phyloP scores from a whole-genome alignment of 2,888 invertebrate genomes.

The Embidobia sp. region DNA sequence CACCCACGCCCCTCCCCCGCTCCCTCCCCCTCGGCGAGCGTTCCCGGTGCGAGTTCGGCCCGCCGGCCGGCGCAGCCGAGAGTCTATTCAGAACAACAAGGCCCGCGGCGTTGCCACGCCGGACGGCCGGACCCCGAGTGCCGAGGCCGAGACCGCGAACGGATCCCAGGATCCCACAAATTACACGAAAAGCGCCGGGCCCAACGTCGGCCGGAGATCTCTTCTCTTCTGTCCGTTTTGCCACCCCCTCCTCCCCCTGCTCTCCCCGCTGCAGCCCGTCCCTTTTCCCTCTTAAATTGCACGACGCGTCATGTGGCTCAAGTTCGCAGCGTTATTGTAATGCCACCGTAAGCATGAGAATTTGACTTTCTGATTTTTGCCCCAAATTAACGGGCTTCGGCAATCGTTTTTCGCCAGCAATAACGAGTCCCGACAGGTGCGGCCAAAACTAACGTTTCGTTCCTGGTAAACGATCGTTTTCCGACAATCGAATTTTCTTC shows the following conservation, averaged over 20 bases:
- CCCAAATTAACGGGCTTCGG: too few species aligned
- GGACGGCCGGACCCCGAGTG: slow-evolving; percentile 69
- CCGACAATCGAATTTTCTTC: too few species aligned
- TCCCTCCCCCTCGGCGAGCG: too few species aligned
- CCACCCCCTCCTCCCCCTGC: slow-evolving; percentile 31
- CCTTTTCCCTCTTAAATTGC: slow-evolving; percentile 27
- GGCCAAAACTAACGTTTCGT: too few species aligned
- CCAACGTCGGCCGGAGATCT: slow-evolving; percentile 53
- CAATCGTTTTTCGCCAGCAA: too few species aligned
- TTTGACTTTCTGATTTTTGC: slow-evolving; percentile 16
- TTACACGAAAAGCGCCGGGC: slow-evolving; percentile 73
- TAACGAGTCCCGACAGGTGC: too few species aligned
- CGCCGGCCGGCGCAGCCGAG: slow-evolving; percentile 52
- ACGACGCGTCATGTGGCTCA: slow-evolving; percentile 22
- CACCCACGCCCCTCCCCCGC: too few species aligned
- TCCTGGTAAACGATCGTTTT: too few species aligned
- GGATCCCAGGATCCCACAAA: slow-evolving; percentile 75
- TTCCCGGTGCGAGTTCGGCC: too few species aligned
- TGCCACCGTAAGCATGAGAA: not conserved
- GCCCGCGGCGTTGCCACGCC: slow-evolving; percentile 77
- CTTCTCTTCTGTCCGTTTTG: slow-evolving; percentile 42
- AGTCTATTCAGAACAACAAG: slow-evolving; percentile 69
- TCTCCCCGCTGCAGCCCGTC: slow-evolving; percentile 13
- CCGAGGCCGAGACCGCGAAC: not conserved
- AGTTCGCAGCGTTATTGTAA: slow-evolving; percentile 19